These are phyloP conservation scores for Illadopsis cleaveri DNA, from an alignment of 2,113 vertebrate species.

Conservation along the genomic window DNA sequence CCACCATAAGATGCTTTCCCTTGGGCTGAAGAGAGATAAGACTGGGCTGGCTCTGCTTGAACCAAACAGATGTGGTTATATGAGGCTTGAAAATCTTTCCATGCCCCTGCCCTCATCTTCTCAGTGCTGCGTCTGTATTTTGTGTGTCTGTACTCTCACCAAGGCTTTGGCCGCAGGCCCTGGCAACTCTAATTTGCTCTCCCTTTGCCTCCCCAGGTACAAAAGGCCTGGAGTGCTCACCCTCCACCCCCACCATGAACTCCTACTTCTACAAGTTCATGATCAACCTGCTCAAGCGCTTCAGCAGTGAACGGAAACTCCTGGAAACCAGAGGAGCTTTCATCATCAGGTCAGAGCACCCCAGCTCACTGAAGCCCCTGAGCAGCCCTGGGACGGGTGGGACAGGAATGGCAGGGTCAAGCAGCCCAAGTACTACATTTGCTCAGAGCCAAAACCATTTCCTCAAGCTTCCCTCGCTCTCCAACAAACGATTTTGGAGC, in stretches of 20 bases:
- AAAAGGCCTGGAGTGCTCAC: constrained; percentile 86
- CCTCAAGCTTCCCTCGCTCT: neutral
- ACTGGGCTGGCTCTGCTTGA: neutral
- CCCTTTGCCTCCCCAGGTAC: constrained; percentile 53
- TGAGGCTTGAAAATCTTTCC: neutral
- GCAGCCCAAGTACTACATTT: neutral
- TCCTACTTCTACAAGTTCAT: constrained; percentile 99
- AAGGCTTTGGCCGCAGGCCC: neutral
- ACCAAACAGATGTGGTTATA: neutral
- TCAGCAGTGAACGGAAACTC: constrained; percentile 92
- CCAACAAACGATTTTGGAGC: neutral
- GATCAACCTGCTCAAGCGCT: constrained; percentile 95
- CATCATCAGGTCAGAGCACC: constrained; percentile 86
- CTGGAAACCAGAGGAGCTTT: constrained; percentile 92
- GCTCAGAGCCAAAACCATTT: neutral
- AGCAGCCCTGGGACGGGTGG: neutral
- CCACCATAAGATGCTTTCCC: neutral
- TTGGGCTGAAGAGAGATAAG: neutral
- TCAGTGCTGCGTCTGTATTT: accelerated
- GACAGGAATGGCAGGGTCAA: accelerated
- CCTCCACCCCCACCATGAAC: constrained; percentile 98
- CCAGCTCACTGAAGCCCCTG: neutral
- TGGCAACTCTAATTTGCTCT: neutral
- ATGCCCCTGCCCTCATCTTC: neutral
- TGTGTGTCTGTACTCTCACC: neutral